Percentiles rank a stretch among this genome's conserved stretches.
Conservation (phyloP, 2,888 invertebrate genomes). For the Hyalella azteca region DNA sequence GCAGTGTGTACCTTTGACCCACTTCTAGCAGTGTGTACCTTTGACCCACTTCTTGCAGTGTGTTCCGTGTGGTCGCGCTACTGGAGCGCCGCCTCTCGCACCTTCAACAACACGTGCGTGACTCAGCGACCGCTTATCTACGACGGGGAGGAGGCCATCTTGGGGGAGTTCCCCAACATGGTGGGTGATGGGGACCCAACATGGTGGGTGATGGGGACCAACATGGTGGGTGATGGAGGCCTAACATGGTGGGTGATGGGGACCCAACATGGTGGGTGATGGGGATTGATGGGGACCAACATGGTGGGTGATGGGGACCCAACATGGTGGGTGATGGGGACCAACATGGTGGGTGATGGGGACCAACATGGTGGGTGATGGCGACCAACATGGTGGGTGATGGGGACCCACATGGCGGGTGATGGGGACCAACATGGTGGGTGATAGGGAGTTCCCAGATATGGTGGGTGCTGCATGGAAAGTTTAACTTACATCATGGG, state of each 20-base stretch:
- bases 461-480: no score
- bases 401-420: no score
- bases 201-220: no score
- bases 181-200: slow-evolving; percentile 33
- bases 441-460: no score
- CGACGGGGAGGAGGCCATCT: slow-evolving; percentile 40
- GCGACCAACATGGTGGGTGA: no score
- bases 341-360: no score
- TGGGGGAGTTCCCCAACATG: slow-evolving; percentile 50
- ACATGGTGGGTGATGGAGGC: not conserved
- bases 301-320: not conserved
- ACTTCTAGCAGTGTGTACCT: not conserved
- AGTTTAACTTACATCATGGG: no score
- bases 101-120: slow-evolving; percentile 16
- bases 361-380: no score
- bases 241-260: not conserved
- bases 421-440: no score
- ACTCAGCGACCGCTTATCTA: slow-evolving; percentile 37
- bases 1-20: not conserved
- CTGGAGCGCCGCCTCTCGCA: not conserved
- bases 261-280: not conserved
- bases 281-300: not conserved
- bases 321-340: not conserved
- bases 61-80: slow-evolving; percentile 28
- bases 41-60: not conserved